These are phyloP conservation scores for Paracanthobrama guichenoti DNA, from an alignment of 2,113 vertebrate genomes.

Conservation along the genomic window DNA sequence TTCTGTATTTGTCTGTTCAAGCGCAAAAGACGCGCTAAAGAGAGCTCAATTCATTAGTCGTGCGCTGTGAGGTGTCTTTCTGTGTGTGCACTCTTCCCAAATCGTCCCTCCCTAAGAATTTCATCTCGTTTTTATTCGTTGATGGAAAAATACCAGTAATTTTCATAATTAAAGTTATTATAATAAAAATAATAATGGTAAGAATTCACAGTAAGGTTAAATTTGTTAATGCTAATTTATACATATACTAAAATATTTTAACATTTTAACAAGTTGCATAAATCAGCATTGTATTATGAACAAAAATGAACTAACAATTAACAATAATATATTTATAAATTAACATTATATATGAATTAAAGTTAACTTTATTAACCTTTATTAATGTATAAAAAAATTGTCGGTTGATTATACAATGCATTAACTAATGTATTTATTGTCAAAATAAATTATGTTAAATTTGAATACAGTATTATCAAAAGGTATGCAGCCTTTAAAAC, in stretches of 20 bases:
- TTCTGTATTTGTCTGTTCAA: too few relatives aligned
- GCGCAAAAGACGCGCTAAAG: too few relatives aligned
- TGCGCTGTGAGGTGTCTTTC: too few relatives aligned
- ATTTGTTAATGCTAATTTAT: not conserved
- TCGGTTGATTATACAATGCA: too few relatives aligned
- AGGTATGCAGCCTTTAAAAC: not conserved
- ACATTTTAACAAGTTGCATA: not conserved
- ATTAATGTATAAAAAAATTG: not conserved
- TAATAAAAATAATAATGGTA: not conserved
- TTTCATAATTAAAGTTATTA: not conserved
- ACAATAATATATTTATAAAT: not conserved
- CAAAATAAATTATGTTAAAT: not conserved
- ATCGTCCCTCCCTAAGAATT: too few relatives aligned
- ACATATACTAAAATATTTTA: not conserved
- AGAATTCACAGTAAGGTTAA: not conserved
- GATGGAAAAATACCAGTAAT: too few relatives aligned
- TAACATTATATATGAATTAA: not conserved
- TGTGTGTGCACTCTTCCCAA: too few relatives aligned
- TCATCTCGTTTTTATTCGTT: too few relatives aligned
- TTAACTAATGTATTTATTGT: too few relatives aligned
- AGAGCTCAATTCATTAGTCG: too few relatives aligned
- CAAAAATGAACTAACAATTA: not conserved
- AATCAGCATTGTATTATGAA: not conserved
- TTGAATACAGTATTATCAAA: not conserved
- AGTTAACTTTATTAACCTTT: not conserved